Conservation (phyloP, 2,113 vertebrate genomes). For the Cyrtonyx montezumae region DNA sequence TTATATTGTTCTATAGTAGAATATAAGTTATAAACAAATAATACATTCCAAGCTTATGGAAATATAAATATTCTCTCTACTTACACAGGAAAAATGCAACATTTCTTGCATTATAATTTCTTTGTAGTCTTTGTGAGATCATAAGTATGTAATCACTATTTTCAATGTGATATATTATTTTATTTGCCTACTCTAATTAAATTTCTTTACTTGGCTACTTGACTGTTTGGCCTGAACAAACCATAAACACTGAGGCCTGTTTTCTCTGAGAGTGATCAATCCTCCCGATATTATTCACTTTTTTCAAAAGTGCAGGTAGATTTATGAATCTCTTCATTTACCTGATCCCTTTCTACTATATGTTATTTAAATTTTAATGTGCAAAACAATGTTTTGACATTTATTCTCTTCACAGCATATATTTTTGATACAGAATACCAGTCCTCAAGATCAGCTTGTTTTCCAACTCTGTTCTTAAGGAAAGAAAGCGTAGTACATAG, state of each 20-base stretch:
- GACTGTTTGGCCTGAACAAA: slow-evolving; percentile 46
- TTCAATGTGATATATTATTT: slow-evolving; percentile 58
- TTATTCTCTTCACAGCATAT: neutral
- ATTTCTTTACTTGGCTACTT: slow-evolving; percentile 29
- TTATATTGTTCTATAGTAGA: neutral
- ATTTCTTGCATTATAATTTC: slow-evolving; percentile 49
- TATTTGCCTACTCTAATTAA: slow-evolving; percentile 56
- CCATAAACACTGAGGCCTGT: slow-evolving; percentile 2
- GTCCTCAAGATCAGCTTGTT: neutral
- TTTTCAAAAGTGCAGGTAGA: neutral
- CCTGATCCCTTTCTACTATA: neutral
- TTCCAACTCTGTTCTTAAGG: neutral
- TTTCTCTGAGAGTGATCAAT: slow-evolving; percentile 44
- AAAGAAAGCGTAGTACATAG: neutral
- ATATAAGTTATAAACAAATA: neutral
- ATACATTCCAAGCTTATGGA: slow-evolving; percentile 12
- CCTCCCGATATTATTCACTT: neutral
- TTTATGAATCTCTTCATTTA: neutral
- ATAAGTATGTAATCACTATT: slow-evolving; percentile 54
- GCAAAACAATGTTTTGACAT: neutral
- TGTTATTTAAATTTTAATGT: neutral
- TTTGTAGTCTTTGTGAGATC: slow-evolving; percentile 47
- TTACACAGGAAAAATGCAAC: slow-evolving; percentile 56
- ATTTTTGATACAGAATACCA: neutral
- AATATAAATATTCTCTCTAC: slow-evolving; percentile 36